Percentiles rank a stretch among this genome's conserved stretches.
Evolutionary conservation across 2,113 vertebrate species (phyloP).

Genomic region (Epinephelus fuscoguttatus): DNA sequence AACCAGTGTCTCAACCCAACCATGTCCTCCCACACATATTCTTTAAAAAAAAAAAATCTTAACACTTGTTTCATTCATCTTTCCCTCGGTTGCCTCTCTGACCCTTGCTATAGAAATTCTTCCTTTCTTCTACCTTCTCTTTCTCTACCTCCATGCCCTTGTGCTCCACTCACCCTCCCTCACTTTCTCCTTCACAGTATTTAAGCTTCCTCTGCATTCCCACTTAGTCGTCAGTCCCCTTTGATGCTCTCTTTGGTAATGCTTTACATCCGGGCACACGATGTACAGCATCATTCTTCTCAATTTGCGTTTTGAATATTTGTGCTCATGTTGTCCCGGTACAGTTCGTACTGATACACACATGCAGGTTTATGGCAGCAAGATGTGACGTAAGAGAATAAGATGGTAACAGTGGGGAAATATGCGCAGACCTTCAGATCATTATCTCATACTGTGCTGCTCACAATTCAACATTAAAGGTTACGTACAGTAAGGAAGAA

Average conservation of each 20-base stretch:
- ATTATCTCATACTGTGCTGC: too few species aligned
- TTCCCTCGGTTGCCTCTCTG: neutral
- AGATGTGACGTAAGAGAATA: neutral
- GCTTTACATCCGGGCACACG: neutral
- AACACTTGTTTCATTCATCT: neutral
- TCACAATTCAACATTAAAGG: too few species aligned
- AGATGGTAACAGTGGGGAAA: neutral
- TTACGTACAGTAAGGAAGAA: too few species aligned
- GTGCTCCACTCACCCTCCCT: slow-evolving; percentile 3
- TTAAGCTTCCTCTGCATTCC: slow-evolving; percentile 54
- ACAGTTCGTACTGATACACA: neutral
- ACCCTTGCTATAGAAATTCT: neutral
- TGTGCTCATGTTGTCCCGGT: neutral
- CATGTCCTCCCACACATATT: slow-evolving; percentile 1
- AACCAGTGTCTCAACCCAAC: slow-evolving; percentile 6
- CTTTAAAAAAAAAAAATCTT: neutral
- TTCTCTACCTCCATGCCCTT: neutral
- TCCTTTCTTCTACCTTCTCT: neutral
- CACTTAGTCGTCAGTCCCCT: slow-evolving; percentile 31
- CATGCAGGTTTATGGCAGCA: neutral
- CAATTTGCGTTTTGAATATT: neutral
- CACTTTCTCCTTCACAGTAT: slow-evolving; percentile 28
- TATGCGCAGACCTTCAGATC: neutral
- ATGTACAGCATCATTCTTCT: neutral
- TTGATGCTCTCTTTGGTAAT: slow-evolving; percentile 42